Evolutionary conservation across 2,888 invertebrate genomes (phyloP), one percentile per base, ranked within the genome.

Genomic region (Plusia festucae): DNA sequence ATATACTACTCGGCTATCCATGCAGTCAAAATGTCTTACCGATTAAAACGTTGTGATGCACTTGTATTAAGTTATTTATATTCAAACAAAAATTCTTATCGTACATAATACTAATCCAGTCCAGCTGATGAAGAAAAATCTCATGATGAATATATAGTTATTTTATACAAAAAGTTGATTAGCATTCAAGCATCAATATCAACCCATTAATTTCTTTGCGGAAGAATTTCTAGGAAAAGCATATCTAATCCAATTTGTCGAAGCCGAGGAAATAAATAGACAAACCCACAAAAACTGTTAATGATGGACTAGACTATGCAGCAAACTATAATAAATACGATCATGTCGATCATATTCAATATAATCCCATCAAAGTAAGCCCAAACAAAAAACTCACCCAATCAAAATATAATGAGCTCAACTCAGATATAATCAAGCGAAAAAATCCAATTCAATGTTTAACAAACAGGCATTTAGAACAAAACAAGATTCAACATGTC

Each of bases 381-480:
- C 65, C 54, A 64, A 65, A 68, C 55, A 63, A 60, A 58, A 77
- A 60, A 68, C 63, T 63, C 11, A 71, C 51, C 68, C 56, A 73
- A 79, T 73, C 61, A 69, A 77, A 79, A 70, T 46, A 70, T 79
- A 79, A 81, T 75, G 74, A 81, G 73, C 68, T 70, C 71, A 68
- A 64, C 81, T 65, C 65, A 68, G 63, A 78, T 73, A 73, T 58
- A 69, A 79, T 79, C 73, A 73, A 70, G 67, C 63, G 81, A 84
- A 87, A 84, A 85, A 85, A 82, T 75, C 79, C 82, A 85, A 83
- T 75, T 78, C 82, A 87, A 87, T 88, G 85, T 84, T 88, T 85
- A 88, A 87, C 88, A 90, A 91, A 89, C 89, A 89, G 88, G 85
- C 86, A 85, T 88, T 88, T 86, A 88, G 85, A 87, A 83, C 87